These are phyloP conservation scores for Augochlorella aurata DNA, from an alignment of 2,888 invertebrate species.

Conservation along the genomic window DNA sequence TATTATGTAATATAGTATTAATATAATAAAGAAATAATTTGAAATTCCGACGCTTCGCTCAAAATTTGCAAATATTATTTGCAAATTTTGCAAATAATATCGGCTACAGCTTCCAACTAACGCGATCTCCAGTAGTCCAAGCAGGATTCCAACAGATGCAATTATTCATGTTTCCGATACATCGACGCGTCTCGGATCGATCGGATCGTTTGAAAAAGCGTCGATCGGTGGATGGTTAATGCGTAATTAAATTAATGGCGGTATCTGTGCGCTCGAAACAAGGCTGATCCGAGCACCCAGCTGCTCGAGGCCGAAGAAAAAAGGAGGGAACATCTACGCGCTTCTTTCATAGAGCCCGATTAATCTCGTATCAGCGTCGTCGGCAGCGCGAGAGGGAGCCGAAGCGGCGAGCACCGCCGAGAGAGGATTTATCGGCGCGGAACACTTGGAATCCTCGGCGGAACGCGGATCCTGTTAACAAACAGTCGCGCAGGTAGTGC, in stretches of 20 bases:
- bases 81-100: too few relatives aligned
- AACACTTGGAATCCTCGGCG: background rate
- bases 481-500: background rate
- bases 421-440: background rate
- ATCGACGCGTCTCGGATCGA: too few relatives aligned
- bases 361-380: background rate
- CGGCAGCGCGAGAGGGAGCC: background rate
- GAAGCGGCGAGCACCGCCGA: background rate
- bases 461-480: slow-evolving; percentile 9
- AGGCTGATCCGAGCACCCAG: background rate
- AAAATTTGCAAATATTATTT: too few relatives aligned
- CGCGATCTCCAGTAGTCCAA: too few relatives aligned
- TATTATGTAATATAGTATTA: too few relatives aligned
- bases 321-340: background rate
- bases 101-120: too few relatives aligned
- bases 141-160: too few relatives aligned
- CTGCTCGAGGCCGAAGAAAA: background rate
- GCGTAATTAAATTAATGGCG: background rate
- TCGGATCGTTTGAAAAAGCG: too few relatives aligned
- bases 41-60: too few relatives aligned
- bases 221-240: background rate
- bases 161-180: too few relatives aligned
- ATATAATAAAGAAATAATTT: too few relatives aligned
- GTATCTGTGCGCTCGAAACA: background rate
- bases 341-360: background rate